Base-by-base conservation (phyloP, 2,113 vertebrate species). In the Pycnonotus jocosus region DNA sequence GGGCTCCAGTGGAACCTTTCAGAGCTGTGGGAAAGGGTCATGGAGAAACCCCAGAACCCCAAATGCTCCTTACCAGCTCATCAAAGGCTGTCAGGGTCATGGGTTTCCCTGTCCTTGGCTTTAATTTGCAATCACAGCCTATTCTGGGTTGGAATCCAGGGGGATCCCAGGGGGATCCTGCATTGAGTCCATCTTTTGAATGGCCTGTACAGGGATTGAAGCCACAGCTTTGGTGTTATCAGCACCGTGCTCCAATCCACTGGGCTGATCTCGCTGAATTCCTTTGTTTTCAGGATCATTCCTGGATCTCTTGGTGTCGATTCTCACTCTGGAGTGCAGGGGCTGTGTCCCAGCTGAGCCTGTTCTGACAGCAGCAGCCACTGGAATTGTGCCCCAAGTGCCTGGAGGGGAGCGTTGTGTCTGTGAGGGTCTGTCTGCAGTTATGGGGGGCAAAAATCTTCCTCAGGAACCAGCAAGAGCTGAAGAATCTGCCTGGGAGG, bases 111-210 rank as follows among this genome's bases (percentile, higher is more conserved):
- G 40, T 19, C 25, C 31, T 12, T 57, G 76, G 42, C 57, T 72
- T 31, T 27, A 9, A 42, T 48, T 72, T 37, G 21, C 25, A 50
- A 12, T 5, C 44, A 16, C 35, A 76, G 21, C 21, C 11, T 31
- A 1, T 14, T 58, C 31, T 66, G 71, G 35, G 4, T 42, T 66
- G 71, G 16, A 35, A 24, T n/a, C n/a, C n/a, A n/a, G n/a, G 10
- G 25, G 50, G 35, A 4, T 7, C 15, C 30, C 24, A 48, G 16
- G 35, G 20, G 35, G 6, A 0, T 35, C 6, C 31, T 53, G 4
- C 69, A n/a, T 16, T 0, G 2, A 57, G 25, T 42, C 35, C 61
- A 57, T 0, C 44, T 66, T 37, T 10, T 24, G 31, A 42, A 31
- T 57, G 70, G 5, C 35, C 42, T 50, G 12, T 9, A 5, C 20